A percentile compares a stretch with the other conserved stretches of the same genome.
phyloP scores from a whole-genome alignment of 2,113 vertebrate species.

The Ailurus styani region DNA sequence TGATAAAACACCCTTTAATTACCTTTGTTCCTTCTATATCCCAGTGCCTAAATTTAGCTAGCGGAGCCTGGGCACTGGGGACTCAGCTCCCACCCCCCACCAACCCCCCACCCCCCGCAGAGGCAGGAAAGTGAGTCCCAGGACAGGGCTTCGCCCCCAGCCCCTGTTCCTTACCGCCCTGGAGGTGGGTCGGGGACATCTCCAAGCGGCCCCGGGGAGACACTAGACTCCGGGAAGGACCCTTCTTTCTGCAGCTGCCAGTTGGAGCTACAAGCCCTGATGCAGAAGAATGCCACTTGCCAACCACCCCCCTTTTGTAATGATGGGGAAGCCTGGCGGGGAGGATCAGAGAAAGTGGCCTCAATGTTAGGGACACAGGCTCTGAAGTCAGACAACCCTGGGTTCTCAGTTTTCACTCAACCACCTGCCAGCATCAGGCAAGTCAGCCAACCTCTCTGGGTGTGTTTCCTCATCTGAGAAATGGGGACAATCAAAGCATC shows the following conservation, averaged over 20 bases:
- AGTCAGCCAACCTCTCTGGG: neutral
- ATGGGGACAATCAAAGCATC: neutral
- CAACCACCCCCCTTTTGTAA: neutral
- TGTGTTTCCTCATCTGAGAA: neutral
- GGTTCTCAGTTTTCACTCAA: neutral
- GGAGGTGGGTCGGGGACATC: neutral
- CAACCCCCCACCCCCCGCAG: neutral
- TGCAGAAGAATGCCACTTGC: neutral
- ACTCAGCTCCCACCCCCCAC: neutral
- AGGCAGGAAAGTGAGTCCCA: neutral
- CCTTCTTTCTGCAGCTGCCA: neutral
- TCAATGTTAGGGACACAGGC: neutral
- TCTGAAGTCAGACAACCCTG: neutral
- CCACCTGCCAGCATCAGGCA: neutral
- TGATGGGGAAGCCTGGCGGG: neutral
- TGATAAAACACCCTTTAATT: constrained; percentile 59
- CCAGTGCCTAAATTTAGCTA: constrained; percentile 60
- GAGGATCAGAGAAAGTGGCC: neutral
- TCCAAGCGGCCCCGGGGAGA: neutral
- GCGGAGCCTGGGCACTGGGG: neutral
- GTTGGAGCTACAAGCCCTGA: neutral
- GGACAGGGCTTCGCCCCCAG: neutral
- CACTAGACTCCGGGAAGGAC: neutral
- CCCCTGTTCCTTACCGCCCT: neutral
- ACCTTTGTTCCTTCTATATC: constrained; percentile 7